Base-by-base conservation (phyloP, 2,113 vertebrate species). In the Saccopteryx bilineata region DNA sequence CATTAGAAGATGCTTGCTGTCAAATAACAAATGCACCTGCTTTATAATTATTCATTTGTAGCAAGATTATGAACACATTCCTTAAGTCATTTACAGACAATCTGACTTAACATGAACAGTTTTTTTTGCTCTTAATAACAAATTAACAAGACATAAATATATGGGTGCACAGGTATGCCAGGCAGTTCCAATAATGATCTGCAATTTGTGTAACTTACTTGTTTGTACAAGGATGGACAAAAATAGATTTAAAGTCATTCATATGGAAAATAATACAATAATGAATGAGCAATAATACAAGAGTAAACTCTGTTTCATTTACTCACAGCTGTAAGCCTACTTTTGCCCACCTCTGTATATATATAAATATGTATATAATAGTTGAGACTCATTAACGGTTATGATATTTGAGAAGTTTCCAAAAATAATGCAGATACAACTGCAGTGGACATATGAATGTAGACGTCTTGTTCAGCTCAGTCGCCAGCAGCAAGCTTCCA, bases 11-110 rank as follows among this genome's bases (percentile, higher is more conserved):
- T 98, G 97, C 97, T 97, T 98, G 96, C 98, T 98, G 97, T 98
- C 98, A 98, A 98, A 98, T 96, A 98, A 98, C 98, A 98, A 97
- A 96, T 98, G 98, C 97, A 98, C 98, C 98, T 98, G 98, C 98
- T 98, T 98, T 98, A 98, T 98, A 98, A 98, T 98, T 98, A 98
- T 98, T 98, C 98, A 97, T 98, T 98, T 98, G 97, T 89, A 98
- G 97, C 95, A 95, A 97, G 88, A 97, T 98, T 97, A 98, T 98
- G 98, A 98, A 96, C 98, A 98, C 98, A 98, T 98, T 98, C 97
- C 96, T 98, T 98, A 98, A 98, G 96, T 98, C 98, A 98, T 98
- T 98, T 98, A 98, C 94, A 98, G 96, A 98, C 97, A 98, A 98
- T 98, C 98, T 98, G 97, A 98, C 95, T 98, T 98, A 98, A 95